Evolutionary conservation across 2,888 invertebrate species (phyloP).

Genomic region (Chrysolina americana): DNA sequence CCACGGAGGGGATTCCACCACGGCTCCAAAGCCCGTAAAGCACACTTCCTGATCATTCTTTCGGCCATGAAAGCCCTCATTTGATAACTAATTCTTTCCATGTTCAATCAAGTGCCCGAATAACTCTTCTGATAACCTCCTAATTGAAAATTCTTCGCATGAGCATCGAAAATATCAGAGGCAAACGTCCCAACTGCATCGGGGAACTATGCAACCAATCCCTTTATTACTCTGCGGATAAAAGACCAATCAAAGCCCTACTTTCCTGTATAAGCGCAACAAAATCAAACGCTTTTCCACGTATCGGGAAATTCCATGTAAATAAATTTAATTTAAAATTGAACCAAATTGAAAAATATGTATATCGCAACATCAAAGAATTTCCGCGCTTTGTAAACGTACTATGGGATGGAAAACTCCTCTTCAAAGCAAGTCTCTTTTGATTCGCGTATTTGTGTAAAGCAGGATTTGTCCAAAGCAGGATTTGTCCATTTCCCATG

Average conservation of each 20-base stretch:
- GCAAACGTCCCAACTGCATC: not conserved
- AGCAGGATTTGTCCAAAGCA: slow-evolving; percentile 17
- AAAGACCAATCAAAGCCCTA: not conserved
- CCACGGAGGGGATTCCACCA: too few species aligned
- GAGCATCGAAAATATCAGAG: too few species aligned
- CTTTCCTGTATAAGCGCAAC: slow-evolving; percentile 3
- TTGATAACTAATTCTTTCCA: too few species aligned
- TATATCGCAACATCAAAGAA: slow-evolving; percentile 28
- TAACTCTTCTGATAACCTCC: too few species aligned
- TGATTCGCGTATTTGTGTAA: slow-evolving; percentile 16
- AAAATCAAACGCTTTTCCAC: slow-evolving; percentile 12
- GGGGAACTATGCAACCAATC: slow-evolving; percentile 1
- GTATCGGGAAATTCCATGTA: slow-evolving; percentile 20
- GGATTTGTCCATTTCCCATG: slow-evolving; percentile 30
- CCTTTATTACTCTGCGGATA: not conserved
- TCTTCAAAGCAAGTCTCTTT: slow-evolving; percentile 13
- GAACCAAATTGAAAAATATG: slow-evolving; percentile 24
- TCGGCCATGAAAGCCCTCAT: too few species aligned
- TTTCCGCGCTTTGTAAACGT: slow-evolving; percentile 8
- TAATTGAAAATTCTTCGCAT: too few species aligned
- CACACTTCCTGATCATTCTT: too few species aligned
- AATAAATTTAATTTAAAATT: slow-evolving; percentile 24
- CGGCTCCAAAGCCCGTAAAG: too few species aligned
- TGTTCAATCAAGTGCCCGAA: too few species aligned
- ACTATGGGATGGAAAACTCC: slow-evolving; percentile 3